These are phyloP conservation scores for Spodoptera picta DNA, from an alignment of 2,888 invertebrate species.

Conservation along the genomic window DNA sequence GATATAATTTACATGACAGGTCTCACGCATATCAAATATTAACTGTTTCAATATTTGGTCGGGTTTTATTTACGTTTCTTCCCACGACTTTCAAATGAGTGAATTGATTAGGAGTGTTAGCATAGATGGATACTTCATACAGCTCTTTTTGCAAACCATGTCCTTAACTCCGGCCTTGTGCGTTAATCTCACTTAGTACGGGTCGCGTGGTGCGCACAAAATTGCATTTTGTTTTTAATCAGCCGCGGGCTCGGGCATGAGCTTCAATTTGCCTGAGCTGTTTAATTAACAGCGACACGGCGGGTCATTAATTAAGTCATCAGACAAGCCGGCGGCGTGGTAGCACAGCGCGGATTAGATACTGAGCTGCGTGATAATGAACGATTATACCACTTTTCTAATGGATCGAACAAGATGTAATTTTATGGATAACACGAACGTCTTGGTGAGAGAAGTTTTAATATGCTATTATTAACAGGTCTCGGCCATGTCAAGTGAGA, in stretches of 20 bases:
- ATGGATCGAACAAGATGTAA: slow-evolving; percentile 44
- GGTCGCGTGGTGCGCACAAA: slow-evolving; percentile 68
- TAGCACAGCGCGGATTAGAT: slow-evolving; percentile 76
- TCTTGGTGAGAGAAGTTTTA: neutral
- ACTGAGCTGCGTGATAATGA: slow-evolving; percentile 77
- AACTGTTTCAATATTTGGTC: slow-evolving; percentile 22
- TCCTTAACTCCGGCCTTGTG: slow-evolving; percentile 52
- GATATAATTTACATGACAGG: slow-evolving; percentile 35
- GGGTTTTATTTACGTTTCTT: neutral
- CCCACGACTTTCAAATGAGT: neutral
- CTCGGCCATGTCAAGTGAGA: too few relatives aligned
- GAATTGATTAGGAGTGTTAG: neutral
- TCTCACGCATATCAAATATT: slow-evolving; percentile 10
- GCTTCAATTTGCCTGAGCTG: slow-evolving; percentile 84
- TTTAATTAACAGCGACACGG: slow-evolving; percentile 86
- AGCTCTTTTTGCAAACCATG: slow-evolving; percentile 1
- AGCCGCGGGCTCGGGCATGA: slow-evolving; percentile 75
- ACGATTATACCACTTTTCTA: slow-evolving; percentile 71
- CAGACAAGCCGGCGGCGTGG: slow-evolving; percentile 78
- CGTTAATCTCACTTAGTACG: slow-evolving; percentile 63
- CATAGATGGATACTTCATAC: neutral
- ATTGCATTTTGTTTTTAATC: slow-evolving; percentile 86
- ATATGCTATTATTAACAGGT: slow-evolving; percentile 4
- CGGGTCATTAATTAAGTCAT: slow-evolving; percentile 87
- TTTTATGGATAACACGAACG: slow-evolving; percentile 41